phyloP scores from a whole-genome alignment of 2,888 invertebrate genomes.

The Gordius sp. region DNA sequence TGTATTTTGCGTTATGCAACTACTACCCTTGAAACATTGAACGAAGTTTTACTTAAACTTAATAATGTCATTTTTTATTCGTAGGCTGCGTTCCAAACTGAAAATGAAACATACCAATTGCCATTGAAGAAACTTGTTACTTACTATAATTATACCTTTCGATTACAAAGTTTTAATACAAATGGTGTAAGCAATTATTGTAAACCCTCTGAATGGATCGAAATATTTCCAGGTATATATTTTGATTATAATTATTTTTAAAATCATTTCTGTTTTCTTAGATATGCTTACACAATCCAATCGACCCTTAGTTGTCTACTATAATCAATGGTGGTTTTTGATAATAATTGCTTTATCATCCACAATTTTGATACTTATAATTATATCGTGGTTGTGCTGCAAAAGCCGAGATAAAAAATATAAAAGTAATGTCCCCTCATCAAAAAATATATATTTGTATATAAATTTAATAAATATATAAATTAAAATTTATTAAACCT shows the following conservation, averaged over 20 bases:
- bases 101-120: too few species aligned
- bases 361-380: constrained; percentile 29
- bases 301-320: too few species aligned
- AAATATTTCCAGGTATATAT: constrained; percentile 2
- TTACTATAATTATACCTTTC: neutral
- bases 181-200: constrained; percentile 9
- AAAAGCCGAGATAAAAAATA: constrained; percentile 22
- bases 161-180: neutral
- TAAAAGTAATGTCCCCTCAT: constrained; percentile 20
- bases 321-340: constrained; percentile 33
- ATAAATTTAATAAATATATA: too few species aligned
- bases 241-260: constrained; percentile 6
- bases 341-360: constrained; percentile 31
- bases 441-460: too few species aligned
- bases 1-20: too few species aligned
- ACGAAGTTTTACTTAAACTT: too few species aligned
- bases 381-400: constrained; percentile 28
- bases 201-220: neutral
- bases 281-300: neutral
- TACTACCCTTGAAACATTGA: too few species aligned
- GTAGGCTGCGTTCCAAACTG: too few species aligned
- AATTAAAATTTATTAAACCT: too few species aligned
- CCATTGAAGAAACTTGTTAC: too few species aligned
- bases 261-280: neutral
- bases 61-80: too few species aligned